These are phyloP conservation scores for Azemiops feae DNA, from an alignment of 2,113 vertebrate species.

Conservation along the genomic window DNA sequence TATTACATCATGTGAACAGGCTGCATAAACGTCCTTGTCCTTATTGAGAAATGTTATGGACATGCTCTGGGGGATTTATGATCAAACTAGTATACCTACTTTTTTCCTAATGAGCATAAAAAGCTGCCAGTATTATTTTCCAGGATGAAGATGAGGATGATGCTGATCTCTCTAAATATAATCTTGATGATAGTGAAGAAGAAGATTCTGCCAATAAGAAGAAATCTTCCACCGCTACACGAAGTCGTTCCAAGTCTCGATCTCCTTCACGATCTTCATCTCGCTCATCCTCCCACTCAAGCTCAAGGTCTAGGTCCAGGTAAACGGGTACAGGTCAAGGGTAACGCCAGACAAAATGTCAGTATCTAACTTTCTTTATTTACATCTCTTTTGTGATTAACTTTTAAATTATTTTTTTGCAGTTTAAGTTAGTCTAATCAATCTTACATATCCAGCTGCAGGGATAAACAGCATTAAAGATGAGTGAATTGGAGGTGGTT, in stretches of 20 bases:
- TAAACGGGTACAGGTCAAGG: conserved; percentile 99
- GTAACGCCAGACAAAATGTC: conserved; percentile 99
- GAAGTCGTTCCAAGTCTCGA: conserved; percentile 84
- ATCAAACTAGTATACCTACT: background rate
- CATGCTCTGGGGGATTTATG: background rate
- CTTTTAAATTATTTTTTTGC: conserved; percentile 49
- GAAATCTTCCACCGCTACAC: conserved; percentile 66
- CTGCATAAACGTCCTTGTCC: background rate
- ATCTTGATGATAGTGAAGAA: conserved; percentile 90
- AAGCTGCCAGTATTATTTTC: background rate
- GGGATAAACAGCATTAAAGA: background rate
- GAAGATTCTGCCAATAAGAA: conserved; percentile 79
- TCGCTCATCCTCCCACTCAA: conserved; percentile 90
- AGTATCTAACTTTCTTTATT: conserved; percentile 94
- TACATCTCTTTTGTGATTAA: conserved; percentile 60
- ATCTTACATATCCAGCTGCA: background rate
- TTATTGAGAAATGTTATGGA: background rate
- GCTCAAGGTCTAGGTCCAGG: conserved; percentile 99
- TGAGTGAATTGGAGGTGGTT: background rate
- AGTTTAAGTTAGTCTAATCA: conserved; percentile 36
- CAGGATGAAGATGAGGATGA: conserved; percentile 90
- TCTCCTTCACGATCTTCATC: conserved; percentile 90
- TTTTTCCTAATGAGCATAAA: background rate
- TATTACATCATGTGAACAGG: background rate
- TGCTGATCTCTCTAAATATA: conserved; percentile 94